Conservation (phyloP, 1,140 invertebrate genomes). For the Ceratitis capitata region DNA sequence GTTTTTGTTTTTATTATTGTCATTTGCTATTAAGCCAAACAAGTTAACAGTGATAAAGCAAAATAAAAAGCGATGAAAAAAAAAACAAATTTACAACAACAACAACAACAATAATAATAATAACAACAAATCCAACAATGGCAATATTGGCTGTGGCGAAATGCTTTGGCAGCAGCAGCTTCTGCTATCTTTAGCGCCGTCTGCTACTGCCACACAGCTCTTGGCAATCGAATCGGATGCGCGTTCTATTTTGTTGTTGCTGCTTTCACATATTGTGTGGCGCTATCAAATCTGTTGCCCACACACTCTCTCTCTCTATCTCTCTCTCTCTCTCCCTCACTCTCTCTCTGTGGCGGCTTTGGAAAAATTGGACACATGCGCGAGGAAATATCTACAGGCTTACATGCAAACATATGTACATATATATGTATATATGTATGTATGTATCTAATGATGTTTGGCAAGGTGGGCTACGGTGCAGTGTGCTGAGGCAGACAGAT, state of each 20-base stretch:
- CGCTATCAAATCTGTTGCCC: slow-evolving; percentile 30
- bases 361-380: background rate
- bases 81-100: slow-evolving; percentile 31
- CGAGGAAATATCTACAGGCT: background rate
- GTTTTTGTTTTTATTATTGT: background rate
- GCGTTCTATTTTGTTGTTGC: background rate
- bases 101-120: background rate
- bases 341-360: background rate
- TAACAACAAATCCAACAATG: no score
- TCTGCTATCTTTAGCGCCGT: background rate
- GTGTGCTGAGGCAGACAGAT: background rate
- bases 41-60: slow-evolving; percentile 2
- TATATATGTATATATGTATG: background rate
- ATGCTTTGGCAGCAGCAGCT: background rate
- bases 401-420: background rate
- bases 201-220: background rate
- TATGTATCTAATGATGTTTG: background rate
- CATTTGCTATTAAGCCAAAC: slow-evolving; percentile 14
- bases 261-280: background rate
- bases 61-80: background rate
- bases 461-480: background rate
- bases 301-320: no score
- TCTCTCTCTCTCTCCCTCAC: no score
- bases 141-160: background rate
- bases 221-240: background rate